Evolutionary conservation across 2,888 invertebrate genomes (phyloP), one percentile per base, ranked within the genome.

Genomic region (Notodonta ziczac): DNA sequence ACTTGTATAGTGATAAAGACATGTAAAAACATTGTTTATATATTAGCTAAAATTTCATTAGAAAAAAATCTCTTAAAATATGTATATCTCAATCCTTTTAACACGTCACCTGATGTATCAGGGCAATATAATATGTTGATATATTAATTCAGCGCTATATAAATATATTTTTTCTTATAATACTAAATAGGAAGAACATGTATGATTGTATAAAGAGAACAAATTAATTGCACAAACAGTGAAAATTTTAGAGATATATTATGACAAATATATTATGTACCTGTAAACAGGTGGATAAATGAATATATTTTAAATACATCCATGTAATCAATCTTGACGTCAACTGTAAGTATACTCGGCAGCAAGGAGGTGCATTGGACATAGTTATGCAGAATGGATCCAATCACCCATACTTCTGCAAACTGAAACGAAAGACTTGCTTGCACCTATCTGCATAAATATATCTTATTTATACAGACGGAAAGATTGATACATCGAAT

Each of bases 41-140:
- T 75, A 82, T 83, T 87, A 83, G 86, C 85, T 89, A 89, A 89
- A 89, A 89, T 85, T 84, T 86, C 74, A 81, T 89, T 87, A 86
- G 85, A 90, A 93, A 91, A 91, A 93, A 88, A 90, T 92, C 88
- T 93, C 91, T 89, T 92, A 93, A 93, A 93, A 93, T 92, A 56
- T 56, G 56, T 56, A 93, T 91, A 91, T 91, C 88, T 92, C 88
- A 86, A 88, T 87, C 87, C 82, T 85, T 84, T 84, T 82, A 69
- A 82, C 81, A 83, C 80, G 64, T 73, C 78, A 81, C 85, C 85
- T 80, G 73, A 73, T 73, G 73, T 77, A 73, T 72, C 77, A 81
- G 85, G 83, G 76, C 72, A 80, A 77, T 78, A 78, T 75, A 24
- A 24, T 82, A 85, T 79, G 76, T 82, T 74, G 81, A 86, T 87